Conservation (phyloP, 2,113 vertebrate genomes). For the Cinclus mexicanus region DNA sequence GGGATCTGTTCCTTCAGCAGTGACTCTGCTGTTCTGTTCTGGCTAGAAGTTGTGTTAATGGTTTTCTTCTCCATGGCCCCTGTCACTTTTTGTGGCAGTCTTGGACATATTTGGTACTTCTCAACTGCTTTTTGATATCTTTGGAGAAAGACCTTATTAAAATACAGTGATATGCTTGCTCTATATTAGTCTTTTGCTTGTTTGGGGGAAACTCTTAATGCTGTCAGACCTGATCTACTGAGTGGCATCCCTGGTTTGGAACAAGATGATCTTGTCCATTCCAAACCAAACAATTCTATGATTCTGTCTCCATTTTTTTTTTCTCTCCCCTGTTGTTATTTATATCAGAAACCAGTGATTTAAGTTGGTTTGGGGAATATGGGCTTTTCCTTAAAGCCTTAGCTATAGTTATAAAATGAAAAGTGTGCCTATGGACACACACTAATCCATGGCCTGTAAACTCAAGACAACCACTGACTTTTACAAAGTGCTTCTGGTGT, state of each 20-base stretch:
- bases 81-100: neutral
- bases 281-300: neutral
- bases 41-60: neutral
- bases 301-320: neutral
- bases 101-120: neutral
- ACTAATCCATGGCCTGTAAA: neutral
- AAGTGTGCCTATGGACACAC: neutral
- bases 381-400: neutral
- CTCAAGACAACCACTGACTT: conserved; percentile 11
- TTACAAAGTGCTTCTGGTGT: conserved; percentile 17
- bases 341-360: neutral
- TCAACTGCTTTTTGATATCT: neutral
- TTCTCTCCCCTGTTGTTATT: neutral
- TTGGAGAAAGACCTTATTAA: neutral
- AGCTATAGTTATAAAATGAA: neutral
- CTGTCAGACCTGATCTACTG: neutral
- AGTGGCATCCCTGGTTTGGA: neutral
- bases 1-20: neutral
- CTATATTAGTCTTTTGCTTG: neutral
- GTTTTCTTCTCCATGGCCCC: neutral
- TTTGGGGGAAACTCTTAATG: neutral
- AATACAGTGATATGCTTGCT: neutral
- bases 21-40: neutral
- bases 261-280: neutral
- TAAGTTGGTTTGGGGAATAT: neutral